Percentiles rank a stretch among this genome's conserved stretches.
These are phyloP conservation scores for Otolemur garnettii DNA, from an alignment of 2,113 vertebrate genomes.

Conservation along the genomic window DNA sequence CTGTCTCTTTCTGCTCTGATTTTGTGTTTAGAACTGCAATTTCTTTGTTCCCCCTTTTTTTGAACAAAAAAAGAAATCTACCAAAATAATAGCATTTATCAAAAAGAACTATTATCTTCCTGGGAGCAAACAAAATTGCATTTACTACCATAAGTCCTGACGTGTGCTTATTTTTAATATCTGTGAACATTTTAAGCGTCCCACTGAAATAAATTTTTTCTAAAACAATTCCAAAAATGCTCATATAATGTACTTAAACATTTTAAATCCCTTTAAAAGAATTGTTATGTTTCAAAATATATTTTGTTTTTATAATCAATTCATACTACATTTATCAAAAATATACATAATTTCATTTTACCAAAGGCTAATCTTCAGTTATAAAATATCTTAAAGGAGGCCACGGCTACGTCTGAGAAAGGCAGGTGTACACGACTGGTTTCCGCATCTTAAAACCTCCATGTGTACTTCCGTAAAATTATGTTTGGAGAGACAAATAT, in stretches of 20 bases:
- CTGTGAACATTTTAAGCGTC: background rate
- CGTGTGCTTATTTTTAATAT: background rate
- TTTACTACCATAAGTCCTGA: slow-evolving; percentile 71
- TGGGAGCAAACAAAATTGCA: slow-evolving; percentile 69
- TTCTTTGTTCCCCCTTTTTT: background rate
- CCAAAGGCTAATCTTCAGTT: slow-evolving; percentile 22
- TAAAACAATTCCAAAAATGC: background rate
- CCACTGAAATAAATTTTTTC: background rate
- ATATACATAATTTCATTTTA: background rate
- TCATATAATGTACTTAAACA: slow-evolving; percentile 1
- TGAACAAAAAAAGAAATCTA: slow-evolving; percentile 68
- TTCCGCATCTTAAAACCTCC: background rate
- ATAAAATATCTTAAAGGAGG: background rate
- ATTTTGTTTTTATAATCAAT: background rate
- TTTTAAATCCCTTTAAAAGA: slow-evolving; percentile 21
- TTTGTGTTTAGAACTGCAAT: slow-evolving; percentile 69
- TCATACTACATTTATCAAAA: background rate
- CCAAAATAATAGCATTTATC: slow-evolving; percentile 84
- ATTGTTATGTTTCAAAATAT: slow-evolving; percentile 1
- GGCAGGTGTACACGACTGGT: background rate
- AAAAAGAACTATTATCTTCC: slow-evolving; percentile 76
- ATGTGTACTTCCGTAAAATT: background rate
- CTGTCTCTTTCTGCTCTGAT: slow-evolving; percentile 72
- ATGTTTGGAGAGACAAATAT: background rate
- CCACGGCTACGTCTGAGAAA: background rate